Base-by-base conservation (phyloP, 2,113 vertebrate species). In the Laterallus jamaicensis region DNA sequence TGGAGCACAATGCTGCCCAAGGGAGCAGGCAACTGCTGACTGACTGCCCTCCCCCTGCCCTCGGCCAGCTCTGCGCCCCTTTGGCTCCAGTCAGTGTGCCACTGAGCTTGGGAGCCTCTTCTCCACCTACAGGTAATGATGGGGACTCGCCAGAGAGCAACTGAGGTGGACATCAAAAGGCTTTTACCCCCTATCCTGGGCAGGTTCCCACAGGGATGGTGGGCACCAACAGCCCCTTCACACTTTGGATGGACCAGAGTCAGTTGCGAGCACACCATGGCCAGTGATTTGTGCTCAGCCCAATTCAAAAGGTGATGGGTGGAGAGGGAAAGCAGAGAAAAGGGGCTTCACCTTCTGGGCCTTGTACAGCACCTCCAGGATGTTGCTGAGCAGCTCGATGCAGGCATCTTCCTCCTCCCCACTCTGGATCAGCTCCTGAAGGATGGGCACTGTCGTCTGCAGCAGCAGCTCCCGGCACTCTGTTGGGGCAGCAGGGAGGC, bases 391-490 rank as follows among this genome's bases (percentile, higher is more conserved):
- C 84, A 97, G 95, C 60, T 97, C 95, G 0, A 97, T 60, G 63
- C 96, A 96, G 59, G 96, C 64, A 0, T 97, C 95, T 31, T 97
- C 96, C 89, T 97, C 96, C 75, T 96, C 94, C 0, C 97, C 88
- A 2, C 17, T 91, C 82, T 81, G 49, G 3, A 97, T 94, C 59
- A 96, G 86, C 25, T 92, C 89, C 74, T 15, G 86, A 74, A 97
- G 83, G 52, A 93, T 58, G 42, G 85, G 92, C 83, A 97, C 59
- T 2, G 29, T 64, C 0, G n/a, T 64, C 62, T 90, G 94, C 92
- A 97, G 83, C 93, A 97, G 92, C 82, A 90, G 67, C 55, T 95
- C 96, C 63, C 96, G 90, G 82, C 97, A 97, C 86, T 96, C 97
- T 97, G 87, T 0, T 6, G 60, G 76, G 20, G 31, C 2, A 2